phyloP scores from a whole-genome alignment of 2,888 invertebrate genomes.

The Dryocosmus kuriphilus region DNA sequence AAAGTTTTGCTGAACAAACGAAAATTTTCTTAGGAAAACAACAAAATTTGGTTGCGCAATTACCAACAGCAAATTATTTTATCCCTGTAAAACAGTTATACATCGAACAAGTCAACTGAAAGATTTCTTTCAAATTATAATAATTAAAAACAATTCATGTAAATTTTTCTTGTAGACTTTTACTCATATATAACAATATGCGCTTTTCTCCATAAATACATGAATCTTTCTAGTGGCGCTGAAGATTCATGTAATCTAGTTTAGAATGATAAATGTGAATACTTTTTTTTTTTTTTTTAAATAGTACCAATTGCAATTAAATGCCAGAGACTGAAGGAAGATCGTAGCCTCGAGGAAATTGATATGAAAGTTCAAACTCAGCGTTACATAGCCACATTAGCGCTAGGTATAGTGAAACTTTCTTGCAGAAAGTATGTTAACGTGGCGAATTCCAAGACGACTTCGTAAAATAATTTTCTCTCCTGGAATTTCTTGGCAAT shows the following conservation, averaged over 20 bases:
- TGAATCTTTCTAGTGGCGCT: neutral
- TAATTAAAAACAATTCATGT: too few species aligned
- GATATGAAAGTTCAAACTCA: constrained; percentile 33
- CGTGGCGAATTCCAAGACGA: constrained; percentile 28
- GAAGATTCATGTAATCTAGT: neutral
- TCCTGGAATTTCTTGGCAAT: neutral
- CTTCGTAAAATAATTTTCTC: constrained; percentile 30
- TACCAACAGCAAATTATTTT: too few species aligned
- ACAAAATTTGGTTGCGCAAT: too few species aligned
- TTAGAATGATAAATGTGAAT: constrained; percentile 10
- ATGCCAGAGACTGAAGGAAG: constrained; percentile 1
- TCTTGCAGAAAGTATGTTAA: constrained; percentile 37
- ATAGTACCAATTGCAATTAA: constrained; percentile 14
- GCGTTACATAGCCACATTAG: constrained; percentile 14
- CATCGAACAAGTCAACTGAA: too few species aligned
- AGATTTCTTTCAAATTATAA: too few species aligned
- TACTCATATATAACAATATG: too few species aligned
- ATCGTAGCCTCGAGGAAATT: constrained; percentile 13
- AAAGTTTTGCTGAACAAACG: too few species aligned
- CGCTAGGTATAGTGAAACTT: constrained; percentile 24
- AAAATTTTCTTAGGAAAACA: too few species aligned
- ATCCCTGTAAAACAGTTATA: too few species aligned
- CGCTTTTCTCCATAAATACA: neutral
- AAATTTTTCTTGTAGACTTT: too few species aligned
- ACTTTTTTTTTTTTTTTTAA: constrained; percentile 15